phyloP scores from a whole-genome alignment of 2,113 vertebrate species.

The Cottus gobio region DNA sequence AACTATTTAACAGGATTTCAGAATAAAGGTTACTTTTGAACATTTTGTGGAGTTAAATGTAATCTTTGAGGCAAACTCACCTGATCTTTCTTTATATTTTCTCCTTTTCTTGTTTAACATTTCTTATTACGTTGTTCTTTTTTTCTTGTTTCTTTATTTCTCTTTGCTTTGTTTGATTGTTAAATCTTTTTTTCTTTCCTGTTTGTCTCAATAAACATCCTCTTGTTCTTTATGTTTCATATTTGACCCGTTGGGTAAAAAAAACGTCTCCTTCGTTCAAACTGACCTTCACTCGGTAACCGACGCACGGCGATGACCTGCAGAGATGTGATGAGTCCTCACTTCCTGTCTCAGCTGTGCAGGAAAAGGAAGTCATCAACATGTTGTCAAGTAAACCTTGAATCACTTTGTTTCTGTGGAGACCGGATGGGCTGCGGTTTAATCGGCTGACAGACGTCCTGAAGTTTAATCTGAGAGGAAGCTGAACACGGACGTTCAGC shows the following conservation, averaged over 20 bases:
- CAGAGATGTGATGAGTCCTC: neutral
- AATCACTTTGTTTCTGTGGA: conserved; percentile 11
- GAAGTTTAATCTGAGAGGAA: neutral
- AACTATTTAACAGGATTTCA: no score
- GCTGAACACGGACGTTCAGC: neutral
- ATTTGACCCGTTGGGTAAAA: neutral
- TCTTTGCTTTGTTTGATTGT: neutral
- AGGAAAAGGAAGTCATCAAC: conserved; percentile 37
- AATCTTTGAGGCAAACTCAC: no score
- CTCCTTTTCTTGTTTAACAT: no score
- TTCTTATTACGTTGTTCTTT: no score
- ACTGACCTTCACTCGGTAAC: conserved; percentile 1
- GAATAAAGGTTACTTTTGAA: no score
- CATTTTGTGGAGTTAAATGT: no score
- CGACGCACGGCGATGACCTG: neutral
- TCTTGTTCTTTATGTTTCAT: neutral
- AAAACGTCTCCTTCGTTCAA: neutral
- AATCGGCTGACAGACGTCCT: conserved; percentile 20
- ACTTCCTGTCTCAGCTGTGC: conserved; percentile 29
- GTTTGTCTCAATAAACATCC: neutral
- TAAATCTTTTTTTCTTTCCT: neutral
- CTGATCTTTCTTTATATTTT: no score
- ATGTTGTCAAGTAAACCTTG: conserved; percentile 31
- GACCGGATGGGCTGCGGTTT: conserved; percentile 29
- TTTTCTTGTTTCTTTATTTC: no score